These are phyloP conservation scores for Phrynosoma platyrhinos DNA, from an alignment of 2,113 vertebrate species.

Conservation along the genomic window DNA sequence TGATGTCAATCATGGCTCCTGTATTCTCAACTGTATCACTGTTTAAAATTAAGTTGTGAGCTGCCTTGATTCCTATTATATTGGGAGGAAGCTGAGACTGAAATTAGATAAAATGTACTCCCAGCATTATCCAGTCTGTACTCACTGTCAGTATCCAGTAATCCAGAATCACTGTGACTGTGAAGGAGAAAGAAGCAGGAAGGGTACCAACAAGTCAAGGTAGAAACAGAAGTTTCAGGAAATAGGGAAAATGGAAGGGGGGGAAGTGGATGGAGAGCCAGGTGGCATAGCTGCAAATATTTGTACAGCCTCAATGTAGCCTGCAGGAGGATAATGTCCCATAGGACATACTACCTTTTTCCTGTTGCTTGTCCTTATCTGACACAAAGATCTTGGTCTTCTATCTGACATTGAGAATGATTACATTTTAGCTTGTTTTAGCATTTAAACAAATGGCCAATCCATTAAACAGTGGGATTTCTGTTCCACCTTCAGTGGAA, in stretches of 20 bases:
- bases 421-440: slow-evolving; percentile 12
- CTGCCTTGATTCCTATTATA: too few species aligned
- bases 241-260: neutral
- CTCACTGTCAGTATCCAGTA: neutral
- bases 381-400: neutral
- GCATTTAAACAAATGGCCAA: slow-evolving; percentile 14
- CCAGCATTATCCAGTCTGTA: too few species aligned
- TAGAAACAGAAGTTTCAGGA: neutral
- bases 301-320: neutral
- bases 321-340: neutral
- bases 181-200: neutral
- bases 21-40: too few species aligned
- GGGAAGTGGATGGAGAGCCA: neutral
- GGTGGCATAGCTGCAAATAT: neutral
- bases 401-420: neutral
- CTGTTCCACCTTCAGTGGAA: slow-evolving; percentile 4
- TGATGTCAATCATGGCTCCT: too few species aligned
- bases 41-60: too few species aligned
- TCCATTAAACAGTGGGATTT: neutral
- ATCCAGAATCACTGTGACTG: neutral
- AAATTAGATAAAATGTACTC: too few species aligned
- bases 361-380: neutral
- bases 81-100: too few species aligned
- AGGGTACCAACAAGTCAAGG: neutral
- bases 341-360: neutral